These are phyloP conservation scores for Xiphophorus hellerii DNA, from an alignment of 2,113 vertebrate genomes.

Conservation along the genomic window DNA sequence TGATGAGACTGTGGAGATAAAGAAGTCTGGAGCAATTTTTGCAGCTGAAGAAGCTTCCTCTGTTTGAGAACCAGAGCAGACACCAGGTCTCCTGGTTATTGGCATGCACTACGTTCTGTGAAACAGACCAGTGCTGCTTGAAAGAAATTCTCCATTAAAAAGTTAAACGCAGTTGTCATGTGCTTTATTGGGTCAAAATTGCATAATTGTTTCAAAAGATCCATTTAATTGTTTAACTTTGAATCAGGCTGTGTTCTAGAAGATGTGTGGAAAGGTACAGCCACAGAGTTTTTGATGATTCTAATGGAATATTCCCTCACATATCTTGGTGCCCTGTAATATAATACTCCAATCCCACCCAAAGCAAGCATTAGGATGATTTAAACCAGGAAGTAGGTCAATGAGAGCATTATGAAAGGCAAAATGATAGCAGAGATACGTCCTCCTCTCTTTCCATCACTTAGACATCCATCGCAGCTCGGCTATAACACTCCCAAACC, in stretches of 20 bases:
- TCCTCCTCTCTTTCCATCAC: conserved; percentile 54
- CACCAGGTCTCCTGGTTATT: conserved; percentile 57
- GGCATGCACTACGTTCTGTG: conserved; percentile 63
- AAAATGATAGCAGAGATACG: conserved; percentile 45
- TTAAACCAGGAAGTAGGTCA: conserved; percentile 71
- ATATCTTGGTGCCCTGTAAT: conserved; percentile 22
- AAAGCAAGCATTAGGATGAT: conserved; percentile 57
- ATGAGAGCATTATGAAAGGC: conserved; percentile 56
- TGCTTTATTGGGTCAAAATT: conserved; percentile 70
- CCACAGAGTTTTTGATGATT: conserved; percentile 24
- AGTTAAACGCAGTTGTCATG: conserved; percentile 64
- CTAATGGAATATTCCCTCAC: conserved; percentile 26
- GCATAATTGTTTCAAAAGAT: conserved; percentile 62
- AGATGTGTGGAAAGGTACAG: background rate
- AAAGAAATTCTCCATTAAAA: conserved; percentile 48
- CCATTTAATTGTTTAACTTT: conserved; percentile 49
- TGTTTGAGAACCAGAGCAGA: conserved; percentile 30
- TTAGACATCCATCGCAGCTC: conserved; percentile 50
- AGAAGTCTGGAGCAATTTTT: background rate
- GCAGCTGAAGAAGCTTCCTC: conserved; percentile 16
- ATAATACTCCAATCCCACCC: conserved; percentile 34
- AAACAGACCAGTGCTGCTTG: conserved; percentile 59
- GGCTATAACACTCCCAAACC: conserved; percentile 41
- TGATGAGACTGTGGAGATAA: background rate
- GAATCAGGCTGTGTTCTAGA: conserved; percentile 10